Conservation (phyloP, 2,888 invertebrate genomes). For the Diaperis boleti region DNA sequence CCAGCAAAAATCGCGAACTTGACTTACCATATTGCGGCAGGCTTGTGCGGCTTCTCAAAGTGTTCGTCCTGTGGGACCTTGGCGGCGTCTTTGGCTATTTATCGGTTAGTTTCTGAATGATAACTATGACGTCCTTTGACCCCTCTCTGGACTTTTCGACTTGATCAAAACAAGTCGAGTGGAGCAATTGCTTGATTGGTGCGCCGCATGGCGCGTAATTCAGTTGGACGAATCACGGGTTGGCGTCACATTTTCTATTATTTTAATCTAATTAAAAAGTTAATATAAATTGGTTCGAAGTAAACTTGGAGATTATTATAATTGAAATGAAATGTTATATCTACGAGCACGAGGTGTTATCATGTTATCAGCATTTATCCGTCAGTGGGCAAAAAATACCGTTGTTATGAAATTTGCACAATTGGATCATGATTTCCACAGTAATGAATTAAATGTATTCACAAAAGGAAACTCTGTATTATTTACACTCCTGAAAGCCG, state of each 20-base stretch:
- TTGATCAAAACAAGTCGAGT: constrained; percentile 9
- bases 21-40: constrained; percentile 17
- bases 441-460: no score
- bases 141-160: constrained; percentile 32
- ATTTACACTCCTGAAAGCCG: no score
- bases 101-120: constrained; percentile 40
- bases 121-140: constrained; percentile 50
- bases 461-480: no score
- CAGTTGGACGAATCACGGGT: constrained; percentile 21
- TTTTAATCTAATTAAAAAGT: no score
- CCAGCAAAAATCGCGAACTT: not conserved
- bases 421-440: no score
- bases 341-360: no score
- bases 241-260: no score
- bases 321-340: not conserved
- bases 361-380: no score
- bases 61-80: constrained; percentile 29
- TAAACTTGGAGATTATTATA: not conserved
- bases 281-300: no score
- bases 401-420: no score
- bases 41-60: not conserved
- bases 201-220: constrained; percentile 12
- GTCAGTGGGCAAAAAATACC: no score
- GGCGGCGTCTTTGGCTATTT: constrained; percentile 30
- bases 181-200: constrained; percentile 11